Evolutionary conservation across 2,888 invertebrate genomes (phyloP).

Genomic region (Smittia sp.): DNA sequence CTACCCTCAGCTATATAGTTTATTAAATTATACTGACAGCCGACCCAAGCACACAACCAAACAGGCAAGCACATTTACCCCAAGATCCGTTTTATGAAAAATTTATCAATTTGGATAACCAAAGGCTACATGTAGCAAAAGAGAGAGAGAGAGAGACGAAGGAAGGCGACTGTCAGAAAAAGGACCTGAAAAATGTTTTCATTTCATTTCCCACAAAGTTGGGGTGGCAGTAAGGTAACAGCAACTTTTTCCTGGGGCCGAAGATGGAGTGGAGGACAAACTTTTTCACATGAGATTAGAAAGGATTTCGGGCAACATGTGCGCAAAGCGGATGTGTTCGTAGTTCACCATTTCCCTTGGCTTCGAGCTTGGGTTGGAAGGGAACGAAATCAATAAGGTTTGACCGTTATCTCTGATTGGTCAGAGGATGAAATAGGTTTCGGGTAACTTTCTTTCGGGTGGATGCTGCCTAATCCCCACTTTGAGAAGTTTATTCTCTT

Average conservation of each 20-base stretch:
- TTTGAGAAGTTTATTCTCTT: slow-evolving; percentile 3
- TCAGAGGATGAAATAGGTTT: slow-evolving; percentile 17
- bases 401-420: slow-evolving; percentile 37
- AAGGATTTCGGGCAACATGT: slow-evolving; percentile 32
- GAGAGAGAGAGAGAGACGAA: not conserved
- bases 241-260: slow-evolving; percentile 5
- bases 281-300: slow-evolving; percentile 23
- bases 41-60: slow-evolving; percentile 13
- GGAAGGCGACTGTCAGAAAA: not conserved
- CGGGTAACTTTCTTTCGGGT: not conserved
- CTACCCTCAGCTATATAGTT: slow-evolving; percentile 23
- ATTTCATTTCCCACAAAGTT: slow-evolving; percentile 19
- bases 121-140: slow-evolving; percentile 25
- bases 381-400: slow-evolving; percentile 32
- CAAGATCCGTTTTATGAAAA: slow-evolving; percentile 26
- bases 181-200: slow-evolving; percentile 33
- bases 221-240: not conserved
- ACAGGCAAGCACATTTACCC: not conserved
- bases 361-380: not conserved
- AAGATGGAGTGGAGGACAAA: not conserved
- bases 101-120: slow-evolving; percentile 40
- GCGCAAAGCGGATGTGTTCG: slow-evolving; percentile 29
- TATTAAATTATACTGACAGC: slow-evolving; percentile 36
- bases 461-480: not conserved
- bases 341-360: not conserved